Evolutionary conservation across 2,888 invertebrate genomes (phyloP), one percentile per base, ranked within the genome.

Genomic region (Acrobasis consociella): DNA sequence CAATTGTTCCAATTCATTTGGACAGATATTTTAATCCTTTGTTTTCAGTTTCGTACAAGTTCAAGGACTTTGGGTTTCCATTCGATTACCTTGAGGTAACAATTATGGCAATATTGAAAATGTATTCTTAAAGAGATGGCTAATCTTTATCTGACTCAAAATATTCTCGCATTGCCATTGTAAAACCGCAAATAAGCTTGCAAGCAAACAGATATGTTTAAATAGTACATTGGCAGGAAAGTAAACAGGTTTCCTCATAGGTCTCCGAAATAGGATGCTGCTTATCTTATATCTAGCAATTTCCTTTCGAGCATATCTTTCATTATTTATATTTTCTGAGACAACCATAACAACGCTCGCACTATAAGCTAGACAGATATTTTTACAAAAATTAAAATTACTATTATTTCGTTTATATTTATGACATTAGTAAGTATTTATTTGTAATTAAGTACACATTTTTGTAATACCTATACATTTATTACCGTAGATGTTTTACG

Each of bases 61-160:
- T 55, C 55, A 55, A 55, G 55, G 55, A 10, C 39, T 55, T 38
- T 55, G 15, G 55, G 39, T 55, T 55, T 55, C 16, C 39, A 5
- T 39, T 39, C 2, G n/a, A 46, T 13, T 13, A 13, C 46, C 46
- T n/a, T 46, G 11, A 42, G 42, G 42, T 42, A 42, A 9, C 13
- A 3, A n/a, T n/a, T 46, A 46, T 10, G 46, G 9, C 46, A 46
- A 13, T 13, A 1, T 42, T 3, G 10, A 42, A 42, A 42, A 3
- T 42, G 22, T 42, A 42, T 42, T 10, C 2, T 42, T 42, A 10
- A 9, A 42, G 3, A 10, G 10, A 10, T 0, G 42, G 42, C 42
- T 42, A 11, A 10, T 10, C 11, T 22, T 22, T 39, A 39, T n/a
- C n/a, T n/a, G n/a, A n/a, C n/a, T n/a, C n/a, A n/a, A n/a, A n/a